phyloP scores from a whole-genome alignment of 2,888 invertebrate species.

The Nymphalis c-album region DNA sequence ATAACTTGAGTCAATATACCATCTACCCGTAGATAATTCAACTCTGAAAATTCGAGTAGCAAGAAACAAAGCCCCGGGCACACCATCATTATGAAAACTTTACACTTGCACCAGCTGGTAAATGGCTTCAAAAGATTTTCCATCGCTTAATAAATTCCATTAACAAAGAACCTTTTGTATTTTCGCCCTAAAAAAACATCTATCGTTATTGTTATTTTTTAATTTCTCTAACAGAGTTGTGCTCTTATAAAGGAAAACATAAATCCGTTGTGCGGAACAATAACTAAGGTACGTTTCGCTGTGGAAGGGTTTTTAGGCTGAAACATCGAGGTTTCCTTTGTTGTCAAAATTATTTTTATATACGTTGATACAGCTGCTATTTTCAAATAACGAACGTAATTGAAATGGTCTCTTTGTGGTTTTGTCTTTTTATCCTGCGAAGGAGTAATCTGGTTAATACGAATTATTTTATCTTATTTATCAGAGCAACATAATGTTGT shows the following conservation, averaged over 20 bases:
- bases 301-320: conserved; percentile 48
- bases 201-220: conserved; percentile 49
- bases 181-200: conserved; percentile 39
- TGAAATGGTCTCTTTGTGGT: background rate
- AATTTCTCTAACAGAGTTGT: conserved; percentile 45
- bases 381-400: conserved; percentile 6
- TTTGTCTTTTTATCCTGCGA: conserved; percentile 7
- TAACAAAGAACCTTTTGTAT: conserved; percentile 44
- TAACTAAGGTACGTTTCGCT: conserved; percentile 48
- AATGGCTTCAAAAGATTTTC: conserved; percentile 25
- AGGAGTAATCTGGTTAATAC: background rate
- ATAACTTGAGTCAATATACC: no score
- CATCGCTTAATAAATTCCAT: conserved; percentile 38
- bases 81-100: no score
- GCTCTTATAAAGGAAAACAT: conserved; percentile 47
- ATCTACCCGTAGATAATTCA: no score
- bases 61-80: no score
- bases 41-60: no score
- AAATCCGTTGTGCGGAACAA: conserved; percentile 51
- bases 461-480: background rate
- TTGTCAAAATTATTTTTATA: conserved; percentile 49
- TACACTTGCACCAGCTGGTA: conserved; percentile 13
- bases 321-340: conserved; percentile 45
- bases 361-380: background rate
- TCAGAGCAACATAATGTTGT: no score